Conservation (phyloP, 1,140 invertebrate species). For the Drosophila lini region DNA sequence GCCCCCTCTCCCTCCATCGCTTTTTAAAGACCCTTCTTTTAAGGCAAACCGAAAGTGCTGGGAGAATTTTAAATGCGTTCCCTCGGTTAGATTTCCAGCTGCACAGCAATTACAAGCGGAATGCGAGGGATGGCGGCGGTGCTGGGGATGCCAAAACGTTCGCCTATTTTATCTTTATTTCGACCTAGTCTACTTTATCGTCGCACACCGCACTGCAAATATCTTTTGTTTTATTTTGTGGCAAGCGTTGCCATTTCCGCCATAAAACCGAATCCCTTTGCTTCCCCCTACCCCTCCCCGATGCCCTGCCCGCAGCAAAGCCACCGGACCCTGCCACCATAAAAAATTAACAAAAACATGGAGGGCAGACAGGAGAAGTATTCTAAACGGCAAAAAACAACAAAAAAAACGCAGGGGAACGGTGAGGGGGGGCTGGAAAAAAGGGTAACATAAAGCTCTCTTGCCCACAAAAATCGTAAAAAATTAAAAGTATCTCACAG, state of each 20-base stretch:
- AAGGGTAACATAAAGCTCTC: slow-evolving; percentile 58
- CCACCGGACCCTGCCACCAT: slow-evolving; percentile 60
- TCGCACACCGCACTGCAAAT: slow-evolving; percentile 55
- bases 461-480: slow-evolving; percentile 76
- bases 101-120: slow-evolving; percentile 67
- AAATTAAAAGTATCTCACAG: slow-evolving; percentile 78
- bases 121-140: background rate
- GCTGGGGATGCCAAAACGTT: slow-evolving; percentile 50
- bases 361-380: slow-evolving; percentile 55
- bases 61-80: slow-evolving; percentile 47
- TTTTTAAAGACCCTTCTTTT: slow-evolving; percentile 28
- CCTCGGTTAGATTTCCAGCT: slow-evolving; percentile 56
- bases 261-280: slow-evolving; percentile 65
- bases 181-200: slow-evolving; percentile 79
- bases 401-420: background rate
- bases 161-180: slow-evolving; percentile 76
- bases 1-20: background rate
- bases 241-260: slow-evolving; percentile 77
- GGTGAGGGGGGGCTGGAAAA: slow-evolving; percentile 9
- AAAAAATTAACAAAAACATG: slow-evolving; percentile 79
- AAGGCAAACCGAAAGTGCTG: slow-evolving; percentile 24
- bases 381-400: slow-evolving; percentile 57
- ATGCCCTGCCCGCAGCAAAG: slow-evolving; percentile 15
- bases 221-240: slow-evolving; percentile 80
- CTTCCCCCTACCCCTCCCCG: background rate